A percentile compares a stretch with the other conserved stretches of the same genome.
Conservation (phyloP, 2,888 invertebrate genomes). For the Ctenicera cuprea region DNA sequence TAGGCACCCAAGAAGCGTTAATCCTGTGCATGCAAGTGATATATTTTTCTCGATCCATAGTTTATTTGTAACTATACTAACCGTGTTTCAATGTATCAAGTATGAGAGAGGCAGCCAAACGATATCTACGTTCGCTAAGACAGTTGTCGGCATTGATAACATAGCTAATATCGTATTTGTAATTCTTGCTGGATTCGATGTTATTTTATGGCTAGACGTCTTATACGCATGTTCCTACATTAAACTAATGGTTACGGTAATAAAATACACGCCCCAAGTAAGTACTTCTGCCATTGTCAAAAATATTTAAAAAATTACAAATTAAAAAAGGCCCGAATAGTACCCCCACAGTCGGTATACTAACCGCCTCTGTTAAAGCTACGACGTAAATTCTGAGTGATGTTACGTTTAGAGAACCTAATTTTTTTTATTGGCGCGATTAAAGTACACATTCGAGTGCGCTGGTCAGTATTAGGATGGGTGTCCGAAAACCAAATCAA, state of each 20-base stretch:
- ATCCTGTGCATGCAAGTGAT: slow-evolving; percentile 94
- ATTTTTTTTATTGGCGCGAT: slow-evolving; percentile 52
- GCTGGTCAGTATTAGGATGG: no score
- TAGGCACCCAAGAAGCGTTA: slow-evolving; percentile 87
- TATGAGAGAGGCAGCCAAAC: slow-evolving; percentile 90
- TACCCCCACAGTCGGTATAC: no score
- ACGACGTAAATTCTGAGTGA: no score
- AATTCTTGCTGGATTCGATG: slow-evolving; percentile 77
- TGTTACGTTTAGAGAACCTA: no score
- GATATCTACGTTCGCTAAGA: slow-evolving; percentile 83
- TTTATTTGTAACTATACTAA: slow-evolving; percentile 84
- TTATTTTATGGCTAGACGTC: slow-evolving; percentile 90
- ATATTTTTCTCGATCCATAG: slow-evolving; percentile 95
- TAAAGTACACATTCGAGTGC: background rate
- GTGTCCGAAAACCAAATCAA: no score
- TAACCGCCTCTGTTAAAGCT: no score
- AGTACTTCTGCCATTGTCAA: slow-evolving; percentile 63
- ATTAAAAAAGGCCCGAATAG: no score
- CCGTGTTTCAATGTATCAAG: slow-evolving; percentile 88
- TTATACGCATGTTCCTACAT: slow-evolving; percentile 94
- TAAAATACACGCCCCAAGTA: slow-evolving; percentile 97
- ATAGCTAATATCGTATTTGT: slow-evolving; percentile 55
- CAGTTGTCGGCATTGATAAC: slow-evolving; percentile 75
- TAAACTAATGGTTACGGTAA: slow-evolving; percentile 92
- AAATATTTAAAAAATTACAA: no score